phyloP scores from a whole-genome alignment of 2,888 invertebrate genomes.

The Dasypogon diadema region DNA sequence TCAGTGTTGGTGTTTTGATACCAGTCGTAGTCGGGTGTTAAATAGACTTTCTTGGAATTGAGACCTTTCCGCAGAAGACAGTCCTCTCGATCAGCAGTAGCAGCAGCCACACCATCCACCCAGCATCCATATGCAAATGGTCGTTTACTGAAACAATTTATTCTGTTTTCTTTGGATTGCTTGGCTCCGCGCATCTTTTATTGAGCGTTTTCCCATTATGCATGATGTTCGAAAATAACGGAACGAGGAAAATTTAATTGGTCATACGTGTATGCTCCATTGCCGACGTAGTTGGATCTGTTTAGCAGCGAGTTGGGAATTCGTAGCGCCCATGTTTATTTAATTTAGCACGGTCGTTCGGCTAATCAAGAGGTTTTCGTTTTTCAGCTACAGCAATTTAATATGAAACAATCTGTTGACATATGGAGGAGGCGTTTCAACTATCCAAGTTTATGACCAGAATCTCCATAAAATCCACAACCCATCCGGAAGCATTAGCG shows the following conservation, averaged over 20 bases:
- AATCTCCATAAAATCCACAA: no score
- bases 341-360: not conserved
- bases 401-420: no score
- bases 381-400: not conserved
- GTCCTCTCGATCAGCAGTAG: not conserved
- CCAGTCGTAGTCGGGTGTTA: not conserved
- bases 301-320: no score
- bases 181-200: not conserved
- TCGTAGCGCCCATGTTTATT: not conserved
- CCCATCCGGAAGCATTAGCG: no score
- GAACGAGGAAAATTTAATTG: slow-evolving; percentile 17
- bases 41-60: slow-evolving; percentile 1
- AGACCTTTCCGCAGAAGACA: not conserved
- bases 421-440: no score
- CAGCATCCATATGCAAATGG: not conserved
- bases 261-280: slow-evolving; percentile 2
- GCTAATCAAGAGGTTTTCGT: not conserved
- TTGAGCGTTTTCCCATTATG: slow-evolving; percentile 1
- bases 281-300: no score
- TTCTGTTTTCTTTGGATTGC: not conserved
- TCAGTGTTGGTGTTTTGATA: not conserved
- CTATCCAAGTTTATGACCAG: no score
- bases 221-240: slow-evolving; percentile 21
- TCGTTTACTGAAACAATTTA: not conserved
- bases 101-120: not conserved